A percentile compares a stretch with the other conserved stretches of the same genome.
Conservation (phyloP, 2,888 invertebrate genomes). For the Nomada flava region DNA sequence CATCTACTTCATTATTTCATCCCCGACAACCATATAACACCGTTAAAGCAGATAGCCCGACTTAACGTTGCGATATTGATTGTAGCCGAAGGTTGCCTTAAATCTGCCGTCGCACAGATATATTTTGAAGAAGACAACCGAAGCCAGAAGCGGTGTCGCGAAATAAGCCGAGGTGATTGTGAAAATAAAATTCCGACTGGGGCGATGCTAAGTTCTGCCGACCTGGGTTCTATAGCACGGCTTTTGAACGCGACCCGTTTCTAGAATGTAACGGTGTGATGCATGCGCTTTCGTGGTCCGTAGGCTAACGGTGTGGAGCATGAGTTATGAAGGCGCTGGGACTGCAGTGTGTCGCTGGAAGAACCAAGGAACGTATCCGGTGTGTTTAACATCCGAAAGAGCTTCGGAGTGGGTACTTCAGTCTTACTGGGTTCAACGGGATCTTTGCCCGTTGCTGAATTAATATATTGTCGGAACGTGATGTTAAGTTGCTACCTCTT, state of each 20-base stretch:
- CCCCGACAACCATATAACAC: no score
- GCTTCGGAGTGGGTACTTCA: conserved; percentile 47
- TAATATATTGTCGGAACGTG: conserved; percentile 61
- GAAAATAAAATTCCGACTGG: conserved; percentile 75
- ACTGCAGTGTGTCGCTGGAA: conserved; percentile 49
- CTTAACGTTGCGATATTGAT: conserved; percentile 29
- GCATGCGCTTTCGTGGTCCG: conserved; percentile 60
- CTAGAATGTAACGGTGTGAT: conserved; percentile 71
- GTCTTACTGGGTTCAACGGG: conserved; percentile 34
- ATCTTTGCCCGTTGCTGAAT: conserved; percentile 58
- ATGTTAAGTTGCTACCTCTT: conserved; percentile 7
- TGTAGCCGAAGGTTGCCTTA: conserved; percentile 6
- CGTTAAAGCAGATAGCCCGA: neutral
- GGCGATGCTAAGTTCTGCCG: conserved; percentile 66
- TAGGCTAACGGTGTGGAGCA: conserved; percentile 37
- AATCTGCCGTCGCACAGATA: conserved; percentile 10
- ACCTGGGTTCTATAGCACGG: conserved; percentile 36
- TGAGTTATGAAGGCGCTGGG: conserved; percentile 67
- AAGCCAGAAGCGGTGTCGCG: conserved; percentile 36
- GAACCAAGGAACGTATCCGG: conserved; percentile 61
- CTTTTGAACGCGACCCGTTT: conserved; percentile 67
- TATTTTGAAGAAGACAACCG: neutral
- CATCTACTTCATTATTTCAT: no score
- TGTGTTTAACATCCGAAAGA: conserved; percentile 66
- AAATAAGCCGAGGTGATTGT: conserved; percentile 54